Evolutionary conservation across 2,888 invertebrate genomes (phyloP).

Genomic region (Sarcophaga subvicina): DNA sequence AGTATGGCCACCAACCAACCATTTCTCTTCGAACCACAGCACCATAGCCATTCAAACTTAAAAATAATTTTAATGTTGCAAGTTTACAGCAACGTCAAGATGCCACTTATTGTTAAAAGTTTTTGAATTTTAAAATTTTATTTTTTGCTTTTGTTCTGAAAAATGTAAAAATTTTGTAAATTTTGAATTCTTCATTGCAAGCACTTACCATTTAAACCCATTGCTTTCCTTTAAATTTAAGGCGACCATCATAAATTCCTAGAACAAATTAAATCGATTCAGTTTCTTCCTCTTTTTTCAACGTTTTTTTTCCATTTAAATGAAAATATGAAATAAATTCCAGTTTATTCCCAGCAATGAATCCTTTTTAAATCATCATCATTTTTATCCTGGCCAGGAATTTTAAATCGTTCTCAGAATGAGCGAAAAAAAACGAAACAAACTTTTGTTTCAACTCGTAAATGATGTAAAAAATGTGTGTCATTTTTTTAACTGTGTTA

Average conservation of each 20-base stretch:
- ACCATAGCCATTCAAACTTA: neutral
- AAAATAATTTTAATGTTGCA: conserved; percentile 8
- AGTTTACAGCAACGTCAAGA: conserved; percentile 43
- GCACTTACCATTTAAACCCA: no score
- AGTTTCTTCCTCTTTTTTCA: neutral
- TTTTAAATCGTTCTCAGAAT: neutral
- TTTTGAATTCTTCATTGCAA: no score
- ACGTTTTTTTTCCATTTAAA: neutral
- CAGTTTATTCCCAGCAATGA: neutral
- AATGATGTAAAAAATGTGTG: conserved; percentile 64
- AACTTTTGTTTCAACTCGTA: conserved; percentile 34
- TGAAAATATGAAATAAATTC: neutral
- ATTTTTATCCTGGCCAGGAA: conserved; percentile 5
- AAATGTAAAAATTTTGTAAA: no score
- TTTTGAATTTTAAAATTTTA: conserved; percentile 1
- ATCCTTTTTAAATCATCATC: conserved; percentile 36
- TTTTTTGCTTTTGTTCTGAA: no score
- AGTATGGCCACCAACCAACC: no score
- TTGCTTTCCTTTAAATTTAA: neutral
- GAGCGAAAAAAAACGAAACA: neutral
- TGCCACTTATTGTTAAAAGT: conserved; percentile 50
- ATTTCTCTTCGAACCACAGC: no score
- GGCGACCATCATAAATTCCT: neutral
- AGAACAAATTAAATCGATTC: neutral
- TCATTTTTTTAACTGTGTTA: conserved; percentile 41